Evolutionary conservation across 2,113 vertebrate genomes (phyloP), one percentile per base, ranked within the genome.

Genomic region (Perca schrenkii): DNA sequence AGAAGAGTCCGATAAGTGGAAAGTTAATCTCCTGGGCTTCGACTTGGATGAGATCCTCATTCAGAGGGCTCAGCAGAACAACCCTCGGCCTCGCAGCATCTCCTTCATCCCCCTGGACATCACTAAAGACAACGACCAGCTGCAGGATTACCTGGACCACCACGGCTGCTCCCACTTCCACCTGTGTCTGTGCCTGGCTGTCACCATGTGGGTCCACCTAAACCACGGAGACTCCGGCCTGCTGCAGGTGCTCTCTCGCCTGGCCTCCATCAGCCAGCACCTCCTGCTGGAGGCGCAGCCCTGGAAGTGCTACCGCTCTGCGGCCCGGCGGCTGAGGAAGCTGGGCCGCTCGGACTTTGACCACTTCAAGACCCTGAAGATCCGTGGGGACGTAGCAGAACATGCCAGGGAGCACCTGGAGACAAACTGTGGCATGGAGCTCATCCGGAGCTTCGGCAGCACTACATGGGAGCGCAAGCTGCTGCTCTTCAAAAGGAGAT

Each of bases 121-220:
- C 92, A 98, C 97, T 31, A 86, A 96, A 25, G 81, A 94, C 11
- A 16, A 47, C 0, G 21, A 84, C 0, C 82, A 91, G 43, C 93
- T 99, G 46, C 74, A 68, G 67, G 86, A 92, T 17, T 96, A 96
- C 90, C 91, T 98, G 83, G 47, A 50, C 25, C 91, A 67, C 1
- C 97, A 96, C 11, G 88, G 94, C 72, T 86, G 93, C 11, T 88
- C 95, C 5, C 46, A 49, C 49, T 99, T 99, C 86, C 95, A 99
- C 88, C 91, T 99, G 15, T 92, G 92, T 73, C 92, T 96, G 47
- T 99, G 98, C 80, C 96, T 99, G 93, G 98, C 98, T 0, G 92
- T 99, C 80, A 99, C 97, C 11, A 99, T 99, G 98, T 99, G 98
- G 98, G 96, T 99, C 84, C 98, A 99, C 84, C 89, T 99, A 69